These are phyloP conservation scores for Brachirus orientalis DNA, from an alignment of 2,113 vertebrate genomes.

Conservation along the genomic window DNA sequence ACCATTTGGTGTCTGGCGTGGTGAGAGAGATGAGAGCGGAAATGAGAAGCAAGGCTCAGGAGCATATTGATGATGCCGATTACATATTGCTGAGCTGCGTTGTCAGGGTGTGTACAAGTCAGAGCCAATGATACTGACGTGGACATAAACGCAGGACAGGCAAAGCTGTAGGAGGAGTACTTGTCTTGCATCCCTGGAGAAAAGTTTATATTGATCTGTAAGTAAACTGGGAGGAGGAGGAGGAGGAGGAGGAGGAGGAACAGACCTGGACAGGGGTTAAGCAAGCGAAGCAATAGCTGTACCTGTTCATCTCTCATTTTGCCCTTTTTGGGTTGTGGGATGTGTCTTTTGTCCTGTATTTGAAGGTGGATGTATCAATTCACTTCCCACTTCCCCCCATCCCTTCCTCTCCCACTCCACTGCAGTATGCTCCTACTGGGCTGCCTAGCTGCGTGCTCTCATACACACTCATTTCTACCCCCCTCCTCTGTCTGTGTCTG, in stretches of 20 bases:
- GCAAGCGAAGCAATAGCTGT: constrained; percentile 56
- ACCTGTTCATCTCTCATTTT: constrained; percentile 50
- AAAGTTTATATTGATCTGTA: constrained; percentile 73
- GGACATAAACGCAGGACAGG: constrained; percentile 63
- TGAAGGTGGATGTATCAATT: constrained; percentile 74
- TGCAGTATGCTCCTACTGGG: constrained; percentile 75
- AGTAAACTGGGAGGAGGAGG: constrained; percentile 29
- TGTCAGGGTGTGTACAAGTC: constrained; percentile 58
- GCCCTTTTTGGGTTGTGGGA: constrained; percentile 31
- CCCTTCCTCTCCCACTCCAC: constrained; percentile 60
- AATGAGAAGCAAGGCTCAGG: constrained; percentile 36
- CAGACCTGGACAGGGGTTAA: constrained; percentile 55
- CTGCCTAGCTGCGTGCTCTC: constrained; percentile 68
- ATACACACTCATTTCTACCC: constrained; percentile 36
- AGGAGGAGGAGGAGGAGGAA: constrained; percentile 43
- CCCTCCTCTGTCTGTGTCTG: constrained; percentile 78
- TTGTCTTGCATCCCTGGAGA: constrained; percentile 41
- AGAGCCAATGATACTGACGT: constrained; percentile 52
- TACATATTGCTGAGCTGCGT: constrained; percentile 56
- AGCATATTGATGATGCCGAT: constrained; percentile 57
- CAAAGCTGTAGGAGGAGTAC: constrained; percentile 48
- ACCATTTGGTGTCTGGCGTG: constrained; percentile 60
- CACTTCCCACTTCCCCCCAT: constrained; percentile 51
- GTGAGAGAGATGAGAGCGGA: constrained; percentile 16
- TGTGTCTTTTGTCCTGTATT: constrained; percentile 74